A percentile compares a stretch with the other conserved stretches of the same genome.
phyloP scores from a whole-genome alignment of 2,797 vertebrate genomes.

The Mus minutoides region DNA sequence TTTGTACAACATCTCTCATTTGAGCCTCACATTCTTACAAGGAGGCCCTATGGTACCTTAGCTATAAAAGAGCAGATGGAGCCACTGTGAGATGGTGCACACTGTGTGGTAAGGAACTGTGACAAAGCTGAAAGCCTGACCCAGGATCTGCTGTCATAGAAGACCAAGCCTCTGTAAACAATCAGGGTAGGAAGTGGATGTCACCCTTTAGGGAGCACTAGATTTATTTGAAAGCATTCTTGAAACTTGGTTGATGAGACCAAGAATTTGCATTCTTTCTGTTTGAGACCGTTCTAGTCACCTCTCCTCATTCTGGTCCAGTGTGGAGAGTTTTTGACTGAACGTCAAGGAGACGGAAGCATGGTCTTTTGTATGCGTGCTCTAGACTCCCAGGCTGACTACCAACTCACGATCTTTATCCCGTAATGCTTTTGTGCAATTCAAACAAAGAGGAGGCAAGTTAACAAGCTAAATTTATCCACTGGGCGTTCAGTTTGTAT shows the following conservation, averaged over 20 bases:
- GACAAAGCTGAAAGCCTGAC: neutral
- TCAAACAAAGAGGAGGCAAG: conserved; percentile 30
- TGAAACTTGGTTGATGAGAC: neutral
- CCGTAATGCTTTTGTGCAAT: neutral
- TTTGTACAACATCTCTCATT: neutral
- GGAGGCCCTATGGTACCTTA: neutral
- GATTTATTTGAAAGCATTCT: neutral
- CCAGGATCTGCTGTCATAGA: neutral
- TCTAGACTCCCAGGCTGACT: neutral
- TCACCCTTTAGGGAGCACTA: neutral
- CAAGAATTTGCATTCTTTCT: neutral
- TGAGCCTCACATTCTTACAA: neutral
- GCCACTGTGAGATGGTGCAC: neutral
- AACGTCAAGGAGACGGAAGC: conserved; percentile 23
- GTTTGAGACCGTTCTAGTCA: neutral
- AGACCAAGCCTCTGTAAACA: neutral
- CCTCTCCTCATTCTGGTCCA: neutral
- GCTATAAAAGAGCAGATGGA: neutral
- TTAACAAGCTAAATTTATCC: conserved; percentile 28
- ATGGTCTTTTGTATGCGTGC: neutral
- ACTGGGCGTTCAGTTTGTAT: neutral
- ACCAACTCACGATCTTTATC: conserved; percentile 6
- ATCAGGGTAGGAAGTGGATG: neutral
- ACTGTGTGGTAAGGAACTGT: neutral
- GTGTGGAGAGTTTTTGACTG: neutral